Percentiles rank a stretch among this genome's conserved stretches.
phyloP scores from a whole-genome alignment of 1,140 invertebrate genomes.

The Drosophila ananassae region DNA sequence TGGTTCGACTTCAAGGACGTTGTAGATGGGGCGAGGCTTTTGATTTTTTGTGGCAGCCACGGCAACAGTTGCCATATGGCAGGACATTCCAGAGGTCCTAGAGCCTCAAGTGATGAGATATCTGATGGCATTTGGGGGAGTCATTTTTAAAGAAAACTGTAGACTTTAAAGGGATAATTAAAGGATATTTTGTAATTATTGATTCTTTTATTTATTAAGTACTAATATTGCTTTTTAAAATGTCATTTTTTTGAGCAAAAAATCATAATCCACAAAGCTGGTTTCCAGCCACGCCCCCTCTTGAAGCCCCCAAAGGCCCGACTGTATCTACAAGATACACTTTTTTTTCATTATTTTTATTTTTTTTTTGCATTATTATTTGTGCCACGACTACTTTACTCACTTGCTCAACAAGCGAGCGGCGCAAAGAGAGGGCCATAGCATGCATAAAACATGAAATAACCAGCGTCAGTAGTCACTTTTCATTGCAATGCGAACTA shows the following conservation, averaged over 20 bases:
- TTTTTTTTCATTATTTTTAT: slow-evolving; percentile 65
- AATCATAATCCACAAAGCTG: slow-evolving; percentile 1
- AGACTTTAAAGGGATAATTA: too few species aligned
- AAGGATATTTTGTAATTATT: background rate
- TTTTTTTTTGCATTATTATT: slow-evolving; percentile 68
- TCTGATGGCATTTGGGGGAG: background rate
- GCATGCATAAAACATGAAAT: slow-evolving; percentile 75
- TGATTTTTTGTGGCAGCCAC: slow-evolving; percentile 5
- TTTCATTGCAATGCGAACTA: slow-evolving; percentile 46
- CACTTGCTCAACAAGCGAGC: slow-evolving; percentile 31
- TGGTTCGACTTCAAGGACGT: slow-evolving; percentile 14
- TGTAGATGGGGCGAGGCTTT: slow-evolving; percentile 2
- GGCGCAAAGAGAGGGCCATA: slow-evolving; percentile 2
- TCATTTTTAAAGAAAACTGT: background rate
- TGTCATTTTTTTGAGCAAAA: background rate
- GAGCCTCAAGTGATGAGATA: background rate
- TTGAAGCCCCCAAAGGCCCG: slow-evolving; percentile 4
- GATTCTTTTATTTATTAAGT: background rate
- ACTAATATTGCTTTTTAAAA: too few species aligned
- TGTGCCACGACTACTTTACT: slow-evolving; percentile 38
- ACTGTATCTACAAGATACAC: slow-evolving; percentile 67
- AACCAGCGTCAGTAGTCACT: slow-evolving; percentile 63
- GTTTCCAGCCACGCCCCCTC: slow-evolving; percentile 33
- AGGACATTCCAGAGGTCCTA: slow-evolving; percentile 7
- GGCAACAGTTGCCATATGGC: slow-evolving; percentile 16